A percentile compares a stretch with the other conserved stretches of the same genome.
Evolutionary conservation across 92 coral and sea anemone genomes (phyloP).

Genomic region (Porites evermanni): DNA sequence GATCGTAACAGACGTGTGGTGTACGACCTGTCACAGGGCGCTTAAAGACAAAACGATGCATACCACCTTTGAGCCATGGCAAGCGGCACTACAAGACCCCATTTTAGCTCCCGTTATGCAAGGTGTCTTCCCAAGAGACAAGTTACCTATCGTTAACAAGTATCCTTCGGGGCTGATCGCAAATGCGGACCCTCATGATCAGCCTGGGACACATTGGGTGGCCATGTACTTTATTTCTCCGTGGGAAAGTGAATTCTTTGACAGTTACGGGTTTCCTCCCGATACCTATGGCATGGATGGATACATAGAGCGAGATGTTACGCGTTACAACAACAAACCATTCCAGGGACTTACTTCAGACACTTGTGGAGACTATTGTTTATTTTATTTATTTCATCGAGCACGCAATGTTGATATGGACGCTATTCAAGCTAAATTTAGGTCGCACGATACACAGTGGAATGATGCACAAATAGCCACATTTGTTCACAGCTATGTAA

Average conservation of each 20-base stretch:
- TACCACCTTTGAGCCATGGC: too few species aligned
- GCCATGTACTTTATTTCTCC: slow-evolving; percentile 19
- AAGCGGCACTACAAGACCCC: slow-evolving; percentile 4
- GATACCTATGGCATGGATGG: slow-evolving; percentile 1
- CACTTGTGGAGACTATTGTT: not conserved
- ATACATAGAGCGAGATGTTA: not conserved
- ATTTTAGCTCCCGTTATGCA: not conserved
- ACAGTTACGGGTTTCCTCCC: not conserved
- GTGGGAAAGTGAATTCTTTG: slow-evolving; percentile 39
- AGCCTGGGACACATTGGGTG: slow-evolving; percentile 56
- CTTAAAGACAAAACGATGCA: too few species aligned
- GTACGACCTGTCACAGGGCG: too few species aligned
- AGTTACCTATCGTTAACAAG: not conserved
- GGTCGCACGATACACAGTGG: slow-evolving; percentile 14
- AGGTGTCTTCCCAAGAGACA: slow-evolving; percentile 32
- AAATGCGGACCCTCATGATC: slow-evolving; percentile 36
- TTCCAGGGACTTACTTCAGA: slow-evolving; percentile 36
- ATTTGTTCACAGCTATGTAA: slow-evolving; percentile 18
- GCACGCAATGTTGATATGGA: slow-evolving; percentile 3
- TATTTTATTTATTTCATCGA: too few species aligned
- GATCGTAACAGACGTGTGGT: too few species aligned
- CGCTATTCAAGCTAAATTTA: slow-evolving; percentile 21
- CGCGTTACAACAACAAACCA: not conserved
- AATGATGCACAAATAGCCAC: slow-evolving; percentile 35
- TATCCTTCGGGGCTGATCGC: slow-evolving; percentile 31